These are phyloP conservation scores for Clarias gariepinus DNA, from an alignment of 2,113 vertebrate species.

Conservation along the genomic window DNA sequence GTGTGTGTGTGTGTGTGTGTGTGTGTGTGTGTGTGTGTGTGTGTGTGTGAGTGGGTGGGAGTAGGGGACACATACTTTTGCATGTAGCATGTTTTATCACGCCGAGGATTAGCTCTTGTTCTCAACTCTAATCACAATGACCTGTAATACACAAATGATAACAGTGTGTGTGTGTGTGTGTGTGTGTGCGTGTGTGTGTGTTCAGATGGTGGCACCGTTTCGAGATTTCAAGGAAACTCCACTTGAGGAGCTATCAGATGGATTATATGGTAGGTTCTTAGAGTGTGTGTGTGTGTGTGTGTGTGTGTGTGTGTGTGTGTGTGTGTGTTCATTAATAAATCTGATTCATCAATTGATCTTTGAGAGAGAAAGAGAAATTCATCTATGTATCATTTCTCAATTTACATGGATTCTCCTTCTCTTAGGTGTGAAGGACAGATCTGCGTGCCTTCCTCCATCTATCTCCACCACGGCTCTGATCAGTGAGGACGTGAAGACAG, in stretches of 20 bases:
- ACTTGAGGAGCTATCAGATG: not conserved
- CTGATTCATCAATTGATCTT: no score
- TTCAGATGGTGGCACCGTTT: constrained; percentile 21
- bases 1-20: not conserved
- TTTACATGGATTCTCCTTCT: not conserved
- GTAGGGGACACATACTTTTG: no score
- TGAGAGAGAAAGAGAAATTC: no score
- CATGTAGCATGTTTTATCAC: no score
- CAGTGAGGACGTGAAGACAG: constrained; percentile 57
- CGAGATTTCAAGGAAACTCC: constrained; percentile 17
- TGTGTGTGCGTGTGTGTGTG: not conserved
- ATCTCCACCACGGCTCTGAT: constrained; percentile 80
- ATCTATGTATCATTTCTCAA: no score
- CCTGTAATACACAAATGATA: no score
- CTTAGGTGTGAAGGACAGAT: constrained; percentile 53
- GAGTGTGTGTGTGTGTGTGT: not conserved
- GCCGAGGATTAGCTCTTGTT: no score
- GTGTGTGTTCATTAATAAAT: no score
- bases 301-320: not conserved
- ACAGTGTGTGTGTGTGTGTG: not conserved
- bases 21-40: not conserved
- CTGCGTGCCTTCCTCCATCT: constrained; percentile 64
- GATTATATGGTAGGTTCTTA: constrained; percentile 18
- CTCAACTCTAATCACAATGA: not conserved
- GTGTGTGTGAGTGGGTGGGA: constrained; percentile 19